A percentile compares a stretch with the other conserved stretches of the same genome.
Conservation (phyloP, 2,113 vertebrate genomes). For the Furnarius figulus region DNA sequence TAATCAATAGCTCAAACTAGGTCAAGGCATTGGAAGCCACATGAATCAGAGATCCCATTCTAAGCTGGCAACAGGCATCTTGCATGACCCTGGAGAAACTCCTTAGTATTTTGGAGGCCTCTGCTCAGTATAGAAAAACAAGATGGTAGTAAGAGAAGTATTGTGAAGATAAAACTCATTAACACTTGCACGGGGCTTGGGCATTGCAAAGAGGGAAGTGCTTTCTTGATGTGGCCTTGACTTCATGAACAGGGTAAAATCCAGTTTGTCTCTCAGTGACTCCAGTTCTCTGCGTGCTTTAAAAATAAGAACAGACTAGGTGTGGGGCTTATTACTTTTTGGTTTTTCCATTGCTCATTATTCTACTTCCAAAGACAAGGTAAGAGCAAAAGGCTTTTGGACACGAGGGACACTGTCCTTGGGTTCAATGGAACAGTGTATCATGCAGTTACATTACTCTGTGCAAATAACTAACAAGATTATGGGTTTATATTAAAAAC, state of each 20-base stretch:
- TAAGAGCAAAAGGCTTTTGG: neutral
- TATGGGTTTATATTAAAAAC: conserved; percentile 58
- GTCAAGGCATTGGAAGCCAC: neutral
- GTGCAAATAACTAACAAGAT: conserved; percentile 7
- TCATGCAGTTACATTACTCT: neutral
- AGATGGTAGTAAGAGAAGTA: neutral
- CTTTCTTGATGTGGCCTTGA: neutral
- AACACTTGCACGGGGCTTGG: neutral
- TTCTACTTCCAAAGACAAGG: neutral
- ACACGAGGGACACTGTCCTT: neutral
- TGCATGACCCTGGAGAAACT: neutral
- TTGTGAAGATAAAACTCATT: neutral
- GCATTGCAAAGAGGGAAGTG: neutral
- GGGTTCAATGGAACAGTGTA: neutral
- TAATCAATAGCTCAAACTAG: neutral
- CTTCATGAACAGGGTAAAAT: neutral
- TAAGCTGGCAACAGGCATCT: neutral
- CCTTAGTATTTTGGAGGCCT: neutral
- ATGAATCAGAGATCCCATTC: neutral
- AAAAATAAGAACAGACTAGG: neutral
- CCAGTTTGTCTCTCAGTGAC: neutral
- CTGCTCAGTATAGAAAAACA: neutral
- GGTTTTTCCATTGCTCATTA: neutral
- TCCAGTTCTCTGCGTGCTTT: neutral
- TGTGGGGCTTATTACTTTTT: no score